Conservation (phyloP, 2,797 vertebrate genomes). For the Hapalemur alaotrensis region DNA sequence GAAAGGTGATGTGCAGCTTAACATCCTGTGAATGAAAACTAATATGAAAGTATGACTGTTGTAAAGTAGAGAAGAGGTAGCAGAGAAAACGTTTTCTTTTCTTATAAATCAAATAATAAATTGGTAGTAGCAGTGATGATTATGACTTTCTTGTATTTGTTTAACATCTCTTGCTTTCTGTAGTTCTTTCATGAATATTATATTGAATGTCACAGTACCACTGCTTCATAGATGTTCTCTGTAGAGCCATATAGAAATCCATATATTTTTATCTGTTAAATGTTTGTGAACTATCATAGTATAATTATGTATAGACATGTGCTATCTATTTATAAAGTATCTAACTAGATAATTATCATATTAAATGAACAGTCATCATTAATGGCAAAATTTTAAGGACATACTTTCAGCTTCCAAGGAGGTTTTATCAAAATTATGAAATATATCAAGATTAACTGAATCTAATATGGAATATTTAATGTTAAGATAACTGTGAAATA, state of each 20-base stretch:
- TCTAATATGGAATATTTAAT: background rate
- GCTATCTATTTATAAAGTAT: background rate
- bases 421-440: background rate
- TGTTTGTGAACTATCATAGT: background rate
- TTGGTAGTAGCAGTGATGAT: background rate
- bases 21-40: background rate
- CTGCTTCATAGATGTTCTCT: background rate
- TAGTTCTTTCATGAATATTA: background rate
- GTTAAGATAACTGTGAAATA: background rate
- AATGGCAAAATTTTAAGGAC: background rate
- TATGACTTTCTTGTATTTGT: background rate
- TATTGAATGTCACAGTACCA: background rate
- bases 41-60: background rate
- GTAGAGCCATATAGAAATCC: background rate
- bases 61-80: background rate
- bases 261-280: background rate
- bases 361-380: background rate
- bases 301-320: background rate
- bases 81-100: background rate
- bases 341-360: background rate
- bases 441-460: slow-evolving; percentile 5
- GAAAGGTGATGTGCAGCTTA: background rate
- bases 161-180: background rate
- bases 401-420: background rate
- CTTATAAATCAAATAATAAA: background rate